Percentiles rank a stretch among this genome's conserved stretches.
Evolutionary conservation across 2,888 invertebrate species (phyloP).

Genomic region (Chrysina gloriosa): DNA sequence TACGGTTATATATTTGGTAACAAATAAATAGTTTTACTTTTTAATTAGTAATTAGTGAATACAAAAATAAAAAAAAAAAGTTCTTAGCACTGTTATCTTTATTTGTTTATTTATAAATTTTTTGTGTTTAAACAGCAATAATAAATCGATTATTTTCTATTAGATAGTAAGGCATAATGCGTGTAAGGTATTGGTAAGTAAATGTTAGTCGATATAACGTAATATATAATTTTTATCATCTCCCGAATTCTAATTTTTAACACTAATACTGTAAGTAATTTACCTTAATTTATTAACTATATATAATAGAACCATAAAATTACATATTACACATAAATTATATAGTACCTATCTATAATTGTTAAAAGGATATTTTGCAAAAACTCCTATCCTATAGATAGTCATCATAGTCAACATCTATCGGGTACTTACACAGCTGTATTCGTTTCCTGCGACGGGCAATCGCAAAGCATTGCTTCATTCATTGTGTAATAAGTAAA

Average conservation of each 20-base stretch:
- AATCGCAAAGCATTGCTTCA: too few species aligned
- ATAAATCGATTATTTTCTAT: too few species aligned
- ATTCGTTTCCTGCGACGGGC: too few species aligned
- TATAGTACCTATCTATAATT: too few species aligned
- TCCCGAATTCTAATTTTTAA: not conserved
- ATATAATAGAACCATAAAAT: not conserved
- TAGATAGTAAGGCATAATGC: too few species aligned
- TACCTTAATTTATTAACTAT: not conserved
- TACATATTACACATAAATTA: too few species aligned
- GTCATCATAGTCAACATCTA: too few species aligned
- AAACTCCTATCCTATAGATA: too few species aligned
- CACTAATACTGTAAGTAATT: slow-evolving; percentile 6
- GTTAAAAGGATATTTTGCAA: too few species aligned
- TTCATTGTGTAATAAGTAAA: slow-evolving; percentile 24
- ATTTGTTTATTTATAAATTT: not conserved
- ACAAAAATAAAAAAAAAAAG: slow-evolving; percentile 35
- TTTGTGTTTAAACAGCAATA: not conserved
- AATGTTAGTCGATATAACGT: not conserved
- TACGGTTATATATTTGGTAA: slow-evolving; percentile 58
- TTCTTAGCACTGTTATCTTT: slow-evolving; percentile 2
- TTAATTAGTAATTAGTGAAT: slow-evolving; percentile 39
- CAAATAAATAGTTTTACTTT: slow-evolving; percentile 57
- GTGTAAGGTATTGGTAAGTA: not conserved
- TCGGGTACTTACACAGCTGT: too few species aligned
- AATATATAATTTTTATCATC: too few species aligned